Evolutionary conservation across 2,888 invertebrate species (phyloP).

Genomic region (Alviniconcha strummeri): DNA sequence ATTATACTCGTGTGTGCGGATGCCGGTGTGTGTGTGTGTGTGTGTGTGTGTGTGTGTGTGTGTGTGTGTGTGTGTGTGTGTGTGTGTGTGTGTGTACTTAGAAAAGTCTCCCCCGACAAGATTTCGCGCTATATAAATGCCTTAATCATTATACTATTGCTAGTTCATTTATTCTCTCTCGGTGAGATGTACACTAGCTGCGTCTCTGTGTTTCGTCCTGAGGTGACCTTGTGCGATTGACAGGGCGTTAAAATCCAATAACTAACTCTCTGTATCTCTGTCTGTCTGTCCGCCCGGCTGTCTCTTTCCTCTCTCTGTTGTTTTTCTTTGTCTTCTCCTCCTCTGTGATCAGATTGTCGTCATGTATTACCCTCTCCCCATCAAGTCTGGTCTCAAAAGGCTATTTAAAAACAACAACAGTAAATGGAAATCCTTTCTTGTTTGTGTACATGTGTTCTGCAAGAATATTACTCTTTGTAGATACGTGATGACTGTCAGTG

Average conservation of each 20-base stretch:
- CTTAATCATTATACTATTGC: background rate
- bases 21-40: background rate
- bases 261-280: background rate
- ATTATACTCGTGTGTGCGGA: background rate
- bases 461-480: no score
- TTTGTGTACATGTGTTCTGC: no score
- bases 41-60: background rate
- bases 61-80: constrained; percentile 11
- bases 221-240: background rate
- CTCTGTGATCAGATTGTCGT: no score
- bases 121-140: background rate
- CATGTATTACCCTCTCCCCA: no score
- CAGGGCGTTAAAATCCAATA: no score
- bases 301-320: background rate
- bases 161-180: background rate
- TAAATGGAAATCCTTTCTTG: no score
- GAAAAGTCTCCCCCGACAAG: background rate
- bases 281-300: background rate
- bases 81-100: background rate
- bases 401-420: no score
- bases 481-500: no score
- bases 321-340: background rate
- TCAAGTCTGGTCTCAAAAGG: no score
- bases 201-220: background rate
- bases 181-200: background rate